Evolutionary conservation across 2,797 vertebrate species (phyloP), one percentile per base, ranked within the genome.

Genomic region (Halcyon smyrnensis): DNA sequence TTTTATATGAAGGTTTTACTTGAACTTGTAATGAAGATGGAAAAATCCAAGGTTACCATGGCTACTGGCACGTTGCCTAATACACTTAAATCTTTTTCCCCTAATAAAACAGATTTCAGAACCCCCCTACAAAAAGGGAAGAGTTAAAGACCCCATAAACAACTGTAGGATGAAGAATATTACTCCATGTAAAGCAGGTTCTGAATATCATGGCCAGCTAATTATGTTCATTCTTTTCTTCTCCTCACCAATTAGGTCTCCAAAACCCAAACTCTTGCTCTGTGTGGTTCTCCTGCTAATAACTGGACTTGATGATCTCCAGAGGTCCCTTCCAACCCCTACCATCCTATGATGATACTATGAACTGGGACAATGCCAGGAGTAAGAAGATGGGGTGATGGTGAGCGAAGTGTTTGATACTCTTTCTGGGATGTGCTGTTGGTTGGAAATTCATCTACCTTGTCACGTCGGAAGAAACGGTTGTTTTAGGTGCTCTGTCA

Each of bases 1-100:
- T 98, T 98, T 98, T 97, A 98, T 95, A 94, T 96, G 97, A 96
- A 97, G 90, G 96, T 97, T 98, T 98, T 96, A 95, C 97, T 94
- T 97, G 94, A 97, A 95, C 97, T 96, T 97, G 96, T 97, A 97
- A 98, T 97, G 97, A 98, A 97, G 97, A 96, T 97, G 97, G 98
- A 98, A 98, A 98, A 97, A 98, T 89, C 93, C 21, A 11, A 89
- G 92, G 91, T 97, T 97, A 50, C 97, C 93, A 64, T 90, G 96
- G 95, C 87, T 89, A 82, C 94, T 97, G 98, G 97, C 97, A 67
- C 45, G 41, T 78, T 95, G 95, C 97, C 97, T 90, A 89, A 92
- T 81, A 28, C 57, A 15, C 95, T 96, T 94, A 93, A 93, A 97
- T 91, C 95, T 96, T 94, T 97, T 95, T 95, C 83, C 93, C 84